These are phyloP conservation scores for Avahi laniger DNA, from an alignment of 2,797 vertebrate species.

Conservation along the genomic window DNA sequence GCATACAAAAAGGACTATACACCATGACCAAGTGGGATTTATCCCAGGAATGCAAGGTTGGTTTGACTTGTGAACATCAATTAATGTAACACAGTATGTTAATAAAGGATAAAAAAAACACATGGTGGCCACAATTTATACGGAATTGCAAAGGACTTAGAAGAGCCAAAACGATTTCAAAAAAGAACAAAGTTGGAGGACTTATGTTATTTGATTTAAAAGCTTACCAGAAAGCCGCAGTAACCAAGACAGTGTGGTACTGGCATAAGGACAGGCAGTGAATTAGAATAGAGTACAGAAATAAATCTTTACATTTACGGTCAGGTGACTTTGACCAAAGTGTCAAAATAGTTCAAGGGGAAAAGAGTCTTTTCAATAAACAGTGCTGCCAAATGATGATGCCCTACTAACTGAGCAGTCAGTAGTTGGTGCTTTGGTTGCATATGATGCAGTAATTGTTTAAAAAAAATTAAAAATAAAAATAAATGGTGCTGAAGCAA, in stretches of 20 bases:
- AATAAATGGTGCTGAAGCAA: background rate
- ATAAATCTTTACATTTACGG: background rate
- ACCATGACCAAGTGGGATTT: background rate
- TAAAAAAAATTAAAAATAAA: too few species aligned
- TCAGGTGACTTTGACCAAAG: background rate
- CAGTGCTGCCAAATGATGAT: background rate
- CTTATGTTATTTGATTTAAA: background rate
- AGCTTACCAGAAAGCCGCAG: background rate
- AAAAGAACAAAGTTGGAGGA: background rate
- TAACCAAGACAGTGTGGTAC: background rate
- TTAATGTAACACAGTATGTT: background rate
- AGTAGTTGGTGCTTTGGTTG: too few species aligned
- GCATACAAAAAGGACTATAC: background rate
- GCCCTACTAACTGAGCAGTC: too few species aligned
- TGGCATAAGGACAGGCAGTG: too few species aligned
- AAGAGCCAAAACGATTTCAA: background rate
- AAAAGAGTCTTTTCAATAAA: background rate
- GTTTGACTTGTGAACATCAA: slow-evolving; percentile 1
- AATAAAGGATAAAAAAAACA: background rate
- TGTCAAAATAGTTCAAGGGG: background rate
- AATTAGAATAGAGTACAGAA: background rate
- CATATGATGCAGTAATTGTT: too few species aligned
- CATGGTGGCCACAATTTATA: background rate
- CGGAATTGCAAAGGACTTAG: background rate
- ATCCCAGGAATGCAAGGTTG: background rate